Percentiles rank a stretch among this genome's conserved stretches.
These are phyloP conservation scores for Zosterops borbonicus DNA, from an alignment of 2,113 vertebrate genomes.

Conservation along the genomic window DNA sequence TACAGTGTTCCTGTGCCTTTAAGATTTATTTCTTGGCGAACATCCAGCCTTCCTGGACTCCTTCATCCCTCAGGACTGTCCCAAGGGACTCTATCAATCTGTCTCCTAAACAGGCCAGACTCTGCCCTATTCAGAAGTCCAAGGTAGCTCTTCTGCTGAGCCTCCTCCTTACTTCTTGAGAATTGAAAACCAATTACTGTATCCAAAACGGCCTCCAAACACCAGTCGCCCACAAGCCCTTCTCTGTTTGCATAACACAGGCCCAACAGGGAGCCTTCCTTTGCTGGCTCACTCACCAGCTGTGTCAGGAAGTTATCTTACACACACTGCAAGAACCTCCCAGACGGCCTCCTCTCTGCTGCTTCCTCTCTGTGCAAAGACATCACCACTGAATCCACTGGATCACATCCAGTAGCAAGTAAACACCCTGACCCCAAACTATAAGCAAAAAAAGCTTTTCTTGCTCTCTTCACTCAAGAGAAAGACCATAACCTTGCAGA, in stretches of 20 bases:
- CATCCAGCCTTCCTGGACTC: background rate
- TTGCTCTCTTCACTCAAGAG: background rate
- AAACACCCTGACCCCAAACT: constrained; percentile 18
- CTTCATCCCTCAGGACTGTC: background rate
- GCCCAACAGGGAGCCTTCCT: background rate
- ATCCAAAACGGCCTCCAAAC: background rate
- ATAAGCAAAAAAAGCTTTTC: background rate
- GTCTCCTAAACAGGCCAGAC: background rate
- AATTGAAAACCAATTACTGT: background rate
- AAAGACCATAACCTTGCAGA: background rate
- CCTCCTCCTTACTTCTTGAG: background rate
- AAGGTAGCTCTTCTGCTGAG: background rate
- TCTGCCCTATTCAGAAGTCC: background rate
- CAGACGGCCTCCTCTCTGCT: background rate
- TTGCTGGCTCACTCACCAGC: background rate
- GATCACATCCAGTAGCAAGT: constrained; percentile 45
- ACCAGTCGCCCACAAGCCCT: background rate
- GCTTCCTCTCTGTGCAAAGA: background rate
- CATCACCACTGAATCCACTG: background rate
- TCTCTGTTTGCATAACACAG: background rate
- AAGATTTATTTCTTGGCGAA: background rate
- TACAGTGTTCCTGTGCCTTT: background rate
- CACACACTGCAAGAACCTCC: background rate
- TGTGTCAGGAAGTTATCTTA: background rate
- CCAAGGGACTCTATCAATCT: background rate